A percentile compares a stretch with the other conserved stretches of the same genome.
Evolutionary conservation across 2,888 invertebrate genomes (phyloP).

Genomic region (Drosophila rubida): DNA sequence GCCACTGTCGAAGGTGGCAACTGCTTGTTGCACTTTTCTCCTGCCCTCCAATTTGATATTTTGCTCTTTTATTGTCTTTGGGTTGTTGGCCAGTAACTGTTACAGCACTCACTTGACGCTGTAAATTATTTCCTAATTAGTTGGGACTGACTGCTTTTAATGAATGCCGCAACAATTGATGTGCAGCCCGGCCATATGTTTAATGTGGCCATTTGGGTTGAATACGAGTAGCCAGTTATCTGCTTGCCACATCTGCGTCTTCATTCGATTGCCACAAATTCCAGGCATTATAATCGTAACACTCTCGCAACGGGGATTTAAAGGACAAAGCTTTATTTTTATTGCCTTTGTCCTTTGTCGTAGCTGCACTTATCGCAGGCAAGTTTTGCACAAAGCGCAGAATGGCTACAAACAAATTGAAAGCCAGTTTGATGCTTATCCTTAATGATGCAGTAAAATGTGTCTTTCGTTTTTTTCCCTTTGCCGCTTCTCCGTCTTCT

Average conservation of each 20-base stretch:
- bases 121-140: slow-evolving; percentile 77
- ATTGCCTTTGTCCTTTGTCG: slow-evolving; percentile 50
- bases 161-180: slow-evolving; percentile 19
- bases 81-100: slow-evolving; percentile 22
- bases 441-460: slow-evolving; percentile 83
- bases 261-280: slow-evolving; percentile 52
- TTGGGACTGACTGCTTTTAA: slow-evolving; percentile 26
- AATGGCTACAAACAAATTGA: slow-evolving; percentile 76
- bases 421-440: slow-evolving; percentile 83
- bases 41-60: not conserved
- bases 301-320: slow-evolving; percentile 45
- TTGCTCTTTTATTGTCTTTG: slow-evolving; percentile 6
- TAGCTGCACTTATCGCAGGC: slow-evolving; percentile 62
- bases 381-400: slow-evolving; percentile 61
- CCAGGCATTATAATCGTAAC: slow-evolving; percentile 26
- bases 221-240: slow-evolving; percentile 29
- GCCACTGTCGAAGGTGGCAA: slow-evolving; percentile 30
- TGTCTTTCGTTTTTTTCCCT: slow-evolving; percentile 26
- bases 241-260: slow-evolving; percentile 44
- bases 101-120: slow-evolving; percentile 50
- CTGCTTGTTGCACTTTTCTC: slow-evolving; percentile 43
- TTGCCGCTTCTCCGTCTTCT: not conserved
- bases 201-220: slow-evolving; percentile 14
- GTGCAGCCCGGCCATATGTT: not conserved
- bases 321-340: slow-evolving; percentile 46